Evolutionary conservation across 2,888 invertebrate genomes (phyloP).

Genomic region (Anoncus sp.): DNA sequence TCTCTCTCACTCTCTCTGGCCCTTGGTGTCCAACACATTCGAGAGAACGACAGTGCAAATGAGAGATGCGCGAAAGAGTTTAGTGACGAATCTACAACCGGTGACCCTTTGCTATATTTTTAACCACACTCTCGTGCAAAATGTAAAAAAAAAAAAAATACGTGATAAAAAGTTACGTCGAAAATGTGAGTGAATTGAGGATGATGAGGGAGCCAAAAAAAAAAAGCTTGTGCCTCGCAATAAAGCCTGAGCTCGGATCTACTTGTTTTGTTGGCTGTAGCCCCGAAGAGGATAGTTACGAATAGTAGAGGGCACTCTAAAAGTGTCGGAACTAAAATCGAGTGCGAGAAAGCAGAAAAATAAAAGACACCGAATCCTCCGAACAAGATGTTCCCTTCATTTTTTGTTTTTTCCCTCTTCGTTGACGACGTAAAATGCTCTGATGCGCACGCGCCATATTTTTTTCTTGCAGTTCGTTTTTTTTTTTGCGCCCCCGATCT

Average conservation of each 20-base stretch:
- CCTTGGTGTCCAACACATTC: slow-evolving; percentile 6
- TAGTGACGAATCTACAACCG: slow-evolving; percentile 17
- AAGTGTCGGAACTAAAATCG: not conserved
- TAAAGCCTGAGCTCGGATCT: not conserved
- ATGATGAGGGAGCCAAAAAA: not conserved
- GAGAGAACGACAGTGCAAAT: slow-evolving; percentile 42
- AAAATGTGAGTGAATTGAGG: slow-evolving; percentile 26
- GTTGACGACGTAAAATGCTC: slow-evolving; percentile 15
- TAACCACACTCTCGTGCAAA: not conserved
- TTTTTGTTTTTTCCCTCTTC: not conserved
- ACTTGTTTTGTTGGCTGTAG: not conserved
- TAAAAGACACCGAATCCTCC: not conserved
- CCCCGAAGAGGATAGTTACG: not conserved
- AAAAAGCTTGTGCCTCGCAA: not conserved
- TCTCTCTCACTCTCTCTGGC: not conserved
- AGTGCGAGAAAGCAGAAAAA: not conserved
- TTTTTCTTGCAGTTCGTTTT: slow-evolving; percentile 17
- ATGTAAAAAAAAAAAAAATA: slow-evolving; percentile 1
- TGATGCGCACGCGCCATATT: not conserved
- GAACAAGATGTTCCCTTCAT: slow-evolving; percentile 3
- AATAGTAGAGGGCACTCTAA: not conserved
- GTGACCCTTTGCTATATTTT: not conserved
- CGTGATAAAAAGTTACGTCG: not conserved
- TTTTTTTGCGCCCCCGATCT: not conserved
- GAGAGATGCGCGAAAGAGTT: slow-evolving; percentile 38